Evolutionary conservation across 2,888 invertebrate genomes (phyloP).

Genomic region (Heteromurus nitidus): DNA sequence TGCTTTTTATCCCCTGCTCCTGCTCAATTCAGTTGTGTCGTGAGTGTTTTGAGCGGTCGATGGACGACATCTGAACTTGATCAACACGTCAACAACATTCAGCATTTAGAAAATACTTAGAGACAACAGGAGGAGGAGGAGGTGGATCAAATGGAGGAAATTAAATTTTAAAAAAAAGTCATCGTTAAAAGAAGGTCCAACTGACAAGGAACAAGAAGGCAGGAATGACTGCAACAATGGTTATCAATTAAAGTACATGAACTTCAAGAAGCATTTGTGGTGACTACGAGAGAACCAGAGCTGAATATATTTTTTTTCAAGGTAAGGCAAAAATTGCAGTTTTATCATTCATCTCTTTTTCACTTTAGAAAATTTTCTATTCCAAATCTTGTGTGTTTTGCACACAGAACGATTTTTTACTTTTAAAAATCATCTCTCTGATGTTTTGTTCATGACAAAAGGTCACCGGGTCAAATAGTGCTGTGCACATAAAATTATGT

Average conservation of each 20-base stretch:
- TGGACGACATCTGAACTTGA: conserved; percentile 39
- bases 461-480: no score
- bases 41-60: conserved; percentile 18
- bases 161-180: neutral
- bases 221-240: neutral
- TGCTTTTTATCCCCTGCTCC: neutral
- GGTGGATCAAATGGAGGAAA: neutral
- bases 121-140: neutral
- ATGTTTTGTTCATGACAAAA: no score
- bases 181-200: no score
- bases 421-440: no score
- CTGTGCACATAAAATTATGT: no score
- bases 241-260: no score
- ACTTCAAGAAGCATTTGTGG: no score
- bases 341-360: neutral
- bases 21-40: neutral
- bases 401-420: no score
- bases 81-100: conserved; percentile 34
- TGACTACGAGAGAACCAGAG: no score
- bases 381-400: no score
- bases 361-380: neutral
- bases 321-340: no score
- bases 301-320: no score
- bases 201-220: neutral
- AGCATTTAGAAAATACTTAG: neutral